These are phyloP conservation scores for Pampusana beccarii DNA, from an alignment of 2,113 vertebrate genomes.

Conservation along the genomic window DNA sequence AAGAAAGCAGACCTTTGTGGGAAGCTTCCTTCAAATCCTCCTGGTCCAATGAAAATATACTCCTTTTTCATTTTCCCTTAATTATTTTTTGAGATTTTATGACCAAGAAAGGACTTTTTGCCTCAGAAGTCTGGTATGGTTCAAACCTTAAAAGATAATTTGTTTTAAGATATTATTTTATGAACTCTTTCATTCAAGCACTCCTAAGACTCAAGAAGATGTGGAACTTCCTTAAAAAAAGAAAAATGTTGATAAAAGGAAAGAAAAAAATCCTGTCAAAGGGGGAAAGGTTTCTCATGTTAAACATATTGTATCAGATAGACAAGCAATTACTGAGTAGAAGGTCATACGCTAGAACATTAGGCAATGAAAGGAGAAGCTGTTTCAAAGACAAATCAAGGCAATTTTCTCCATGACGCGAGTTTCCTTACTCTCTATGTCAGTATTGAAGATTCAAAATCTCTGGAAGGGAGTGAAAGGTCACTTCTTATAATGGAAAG, in stretches of 20 bases:
- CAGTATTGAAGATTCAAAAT: neutral
- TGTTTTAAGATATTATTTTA: neutral
- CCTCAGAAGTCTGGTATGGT: neutral
- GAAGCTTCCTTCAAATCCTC: neutral
- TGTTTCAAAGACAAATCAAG: conserved; percentile 1
- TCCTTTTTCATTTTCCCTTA: neutral
- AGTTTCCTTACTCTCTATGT: neutral
- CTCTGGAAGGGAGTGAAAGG: neutral
- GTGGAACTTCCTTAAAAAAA: neutral
- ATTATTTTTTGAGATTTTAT: neutral
- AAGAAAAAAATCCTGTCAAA: neutral
- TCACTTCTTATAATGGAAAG: neutral
- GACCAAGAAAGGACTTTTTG: neutral
- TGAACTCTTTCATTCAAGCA: neutral
- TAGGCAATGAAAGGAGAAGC: neutral
- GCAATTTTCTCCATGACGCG: neutral
- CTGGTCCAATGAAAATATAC: neutral
- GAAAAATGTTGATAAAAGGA: neutral
- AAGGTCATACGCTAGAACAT: neutral
- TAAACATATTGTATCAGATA: neutral
- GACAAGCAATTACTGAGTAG: neutral
- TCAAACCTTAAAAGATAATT: neutral
- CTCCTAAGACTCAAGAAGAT: neutral
- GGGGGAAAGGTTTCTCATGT: neutral
- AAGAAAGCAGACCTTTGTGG: neutral